These are phyloP conservation scores for Whitmania pigra DNA, from an alignment of 1,140 invertebrate species.

Conservation along the genomic window DNA sequence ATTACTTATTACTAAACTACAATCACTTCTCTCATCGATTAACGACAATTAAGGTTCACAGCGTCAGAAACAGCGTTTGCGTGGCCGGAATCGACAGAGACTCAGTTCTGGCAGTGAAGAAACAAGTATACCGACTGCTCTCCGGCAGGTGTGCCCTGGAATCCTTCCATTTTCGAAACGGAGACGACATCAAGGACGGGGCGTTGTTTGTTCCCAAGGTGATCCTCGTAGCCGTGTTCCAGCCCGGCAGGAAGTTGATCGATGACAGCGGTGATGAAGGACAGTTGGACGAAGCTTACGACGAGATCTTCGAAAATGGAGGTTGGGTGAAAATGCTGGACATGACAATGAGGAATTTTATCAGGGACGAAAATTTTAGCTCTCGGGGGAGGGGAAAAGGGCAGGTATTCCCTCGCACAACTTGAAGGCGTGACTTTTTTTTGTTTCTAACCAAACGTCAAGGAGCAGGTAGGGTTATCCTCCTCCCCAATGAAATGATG, in stretches of 20 bases:
- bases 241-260: constrained; percentile 20
- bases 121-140: neutral
- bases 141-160: constrained; percentile 12
- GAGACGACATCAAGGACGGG: constrained; percentile 21
- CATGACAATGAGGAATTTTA: too few relatives aligned
- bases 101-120: constrained; percentile 17
- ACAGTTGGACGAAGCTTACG: constrained; percentile 19
- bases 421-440: neutral
- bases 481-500: neutral
- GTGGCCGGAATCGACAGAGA: constrained; percentile 16
- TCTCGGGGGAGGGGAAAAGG: neutral
- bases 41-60: constrained; percentile 6
- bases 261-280: constrained; percentile 20
- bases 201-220: constrained; percentile 23
- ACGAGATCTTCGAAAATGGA: constrained; percentile 19
- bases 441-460: too few relatives aligned
- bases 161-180: constrained; percentile 16
- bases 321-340: neutral
- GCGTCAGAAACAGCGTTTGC: constrained; percentile 18
- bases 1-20: neutral
- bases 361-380: neutral
- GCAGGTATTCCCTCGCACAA: neutral
- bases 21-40: neutral
- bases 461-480: too few relatives aligned
- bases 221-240: constrained; percentile 18